Conservation (phyloP, 2,888 invertebrate species). For the Anaspis maculata region DNA sequence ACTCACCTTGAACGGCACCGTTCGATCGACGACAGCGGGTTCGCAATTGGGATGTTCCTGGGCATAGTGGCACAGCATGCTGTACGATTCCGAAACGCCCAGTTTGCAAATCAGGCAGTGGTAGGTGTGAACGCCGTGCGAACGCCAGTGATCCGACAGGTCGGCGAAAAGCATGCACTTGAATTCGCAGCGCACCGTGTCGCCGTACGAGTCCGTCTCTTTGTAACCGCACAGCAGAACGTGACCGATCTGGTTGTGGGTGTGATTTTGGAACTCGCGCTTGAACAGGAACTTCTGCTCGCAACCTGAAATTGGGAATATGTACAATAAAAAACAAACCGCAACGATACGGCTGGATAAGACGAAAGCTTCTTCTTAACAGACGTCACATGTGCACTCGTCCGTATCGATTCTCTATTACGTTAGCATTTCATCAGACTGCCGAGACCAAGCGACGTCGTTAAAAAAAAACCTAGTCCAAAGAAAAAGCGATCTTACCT, state of each 20-base stretch:
- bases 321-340: neutral
- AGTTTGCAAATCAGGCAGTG: constrained; percentile 41
- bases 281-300: constrained; percentile 22
- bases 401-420: too few relatives aligned
- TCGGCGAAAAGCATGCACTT: constrained; percentile 23
- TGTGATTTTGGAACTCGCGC: constrained; percentile 28
- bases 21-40: constrained; percentile 42
- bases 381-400: too few relatives aligned
- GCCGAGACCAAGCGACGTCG: too few relatives aligned
- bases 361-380: too few relatives aligned
- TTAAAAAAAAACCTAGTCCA: too few relatives aligned
- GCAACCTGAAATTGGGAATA: constrained; percentile 17
- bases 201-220: neutral
- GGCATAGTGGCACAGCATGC: constrained; percentile 40
- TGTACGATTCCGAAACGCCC: constrained; percentile 40
- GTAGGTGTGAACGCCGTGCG: constrained; percentile 40
- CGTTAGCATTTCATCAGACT: too few relatives aligned
- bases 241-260: constrained; percentile 29
- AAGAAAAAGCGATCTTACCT: too few relatives aligned
- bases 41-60: constrained; percentile 43
- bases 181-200: constrained; percentile 2
- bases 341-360: neutral
- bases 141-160: constrained; percentile 43
- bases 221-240: constrained; percentile 15
- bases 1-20: too few relatives aligned